Base-by-base conservation (phyloP, 2,797 vertebrate genomes). In the Eutrigla gurnardus region DNA sequence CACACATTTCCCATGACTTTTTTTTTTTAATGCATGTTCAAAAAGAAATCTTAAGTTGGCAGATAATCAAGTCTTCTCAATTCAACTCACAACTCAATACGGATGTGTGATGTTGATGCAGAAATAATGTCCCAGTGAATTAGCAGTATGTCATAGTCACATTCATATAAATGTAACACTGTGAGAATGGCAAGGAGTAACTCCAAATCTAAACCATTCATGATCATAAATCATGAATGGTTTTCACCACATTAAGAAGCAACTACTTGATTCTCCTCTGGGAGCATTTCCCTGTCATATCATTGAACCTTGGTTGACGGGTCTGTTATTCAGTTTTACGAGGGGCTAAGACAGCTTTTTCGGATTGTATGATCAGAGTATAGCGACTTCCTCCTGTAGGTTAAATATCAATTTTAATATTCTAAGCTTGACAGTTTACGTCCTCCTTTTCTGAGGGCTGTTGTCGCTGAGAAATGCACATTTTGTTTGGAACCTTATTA, bases 381-480 rank as follows among this genome's bases (percentile, higher is more conserved):
- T 15, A 47, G 71, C 79, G 68, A 65, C 66, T 63, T 79, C 67
- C 0, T 78, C 37, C 13, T 65, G 59, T 73, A 74, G 55, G 50
- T 75, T 36, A 62, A 5, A 9, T 66, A 58, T 75, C 46, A 55
- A 71, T 80, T 61, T 82, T 75, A 54, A 68, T 82, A 65, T 79
- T 84, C 67, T 75, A 77, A 85, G 33, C 54, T 57, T 55, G 53
- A 55, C 45, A 49, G 50, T 55, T 35, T 61, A 49, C 54, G 69
- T 77, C 82, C 91, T 91, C 61, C 39, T 86, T 88, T 87, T 88
- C 73, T 54, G 80, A 90, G 84, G 86, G 69, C 43, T 52, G 54
- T 50, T 86, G 83, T 77, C 46, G 37, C 55, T 80, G 69, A 7
- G n/a, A 35, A 55, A 49, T 52, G 65, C 69, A 83, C 72, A 75